Evolutionary conservation across 1,140 invertebrate genomes (phyloP), one percentile per base, ranked within the genome.

Genomic region (Microplitis mediator): DNA sequence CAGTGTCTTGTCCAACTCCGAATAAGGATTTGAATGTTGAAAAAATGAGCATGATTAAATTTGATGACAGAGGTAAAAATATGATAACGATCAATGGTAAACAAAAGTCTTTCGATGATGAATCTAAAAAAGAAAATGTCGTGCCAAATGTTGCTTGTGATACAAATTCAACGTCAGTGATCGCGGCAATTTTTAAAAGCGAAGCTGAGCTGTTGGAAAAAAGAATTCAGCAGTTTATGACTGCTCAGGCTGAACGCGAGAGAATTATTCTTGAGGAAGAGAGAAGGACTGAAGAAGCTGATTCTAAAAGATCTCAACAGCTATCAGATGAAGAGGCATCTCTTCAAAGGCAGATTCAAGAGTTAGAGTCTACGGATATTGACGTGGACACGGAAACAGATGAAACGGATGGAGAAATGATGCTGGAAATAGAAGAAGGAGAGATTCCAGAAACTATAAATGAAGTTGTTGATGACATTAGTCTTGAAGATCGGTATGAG

Each of bases 301-400:
- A 80, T 79, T 90, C 84, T 11, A 80, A 86, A 62, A 80, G 85
- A 69, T 87, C 85, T 0, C 81, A 90, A 84, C 85, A 95, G 78
- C 79, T 96, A 70, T 90, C 92, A 74, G 92, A 94, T 64, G 94
- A 95, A 78, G 94, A 95, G 83, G 93, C 93, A 74, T 88, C 90
- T 1, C 79, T 96, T n/a, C 93, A 93, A 75, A 90, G 92, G 63
- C 93, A 96, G 83, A 95, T 95, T 73, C 87, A 91, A 64, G 93
- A 95, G 81, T 87, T 93, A 66, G 91, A 95, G 82, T 93, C 91
- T 32, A 91, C 93, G 0, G 94, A 96, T 80, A 93, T 93, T 71
- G 93, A 94, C 85, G 88, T 94, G 32, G 93, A 94, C 76, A 94
- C 93, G 0, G 93, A 94, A 85, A 94, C 93, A 0, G 93, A 94